These are phyloP conservation scores for Chironomus tepperi DNA, from an alignment of 1,140 invertebrate species.

Conservation along the genomic window DNA sequence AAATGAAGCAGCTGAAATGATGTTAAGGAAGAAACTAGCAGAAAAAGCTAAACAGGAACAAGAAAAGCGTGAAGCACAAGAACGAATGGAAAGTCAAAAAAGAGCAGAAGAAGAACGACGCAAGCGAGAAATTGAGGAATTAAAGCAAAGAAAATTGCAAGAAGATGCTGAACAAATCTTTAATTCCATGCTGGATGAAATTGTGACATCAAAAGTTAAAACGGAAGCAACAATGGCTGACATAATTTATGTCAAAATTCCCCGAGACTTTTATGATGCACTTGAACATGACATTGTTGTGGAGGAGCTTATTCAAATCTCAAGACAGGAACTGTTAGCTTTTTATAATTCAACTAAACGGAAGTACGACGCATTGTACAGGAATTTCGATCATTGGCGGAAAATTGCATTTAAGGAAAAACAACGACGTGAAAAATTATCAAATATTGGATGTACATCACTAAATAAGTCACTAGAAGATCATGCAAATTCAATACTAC, in stretches of 20 bases:
- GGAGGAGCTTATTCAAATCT: conserved; percentile 25
- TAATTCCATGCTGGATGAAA: not conserved
- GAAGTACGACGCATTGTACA: not conserved
- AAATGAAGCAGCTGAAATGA: conserved; percentile 27
- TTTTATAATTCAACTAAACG: not conserved
- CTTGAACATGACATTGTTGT: conserved; percentile 33
- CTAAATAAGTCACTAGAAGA: conserved; percentile 26
- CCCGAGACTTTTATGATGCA: conserved; percentile 37
- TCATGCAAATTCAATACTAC: conserved; percentile 35
- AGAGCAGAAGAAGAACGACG: conserved; percentile 36
- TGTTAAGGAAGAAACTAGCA: conserved; percentile 30
- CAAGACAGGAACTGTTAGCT: not conserved
- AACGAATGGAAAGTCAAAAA: not conserved
- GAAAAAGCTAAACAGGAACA: conserved; percentile 34
- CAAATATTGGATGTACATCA: not conserved
- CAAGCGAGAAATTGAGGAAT: conserved; percentile 33
- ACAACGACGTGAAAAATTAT: not conserved
- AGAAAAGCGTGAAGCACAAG: conserved; percentile 26
- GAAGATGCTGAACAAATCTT: conserved; percentile 36
- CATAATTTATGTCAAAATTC: conserved; percentile 31
- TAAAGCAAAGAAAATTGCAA: conserved; percentile 39
- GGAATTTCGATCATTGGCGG: not conserved
- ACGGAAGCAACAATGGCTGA: conserved; percentile 30
- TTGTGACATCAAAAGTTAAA: conserved; percentile 22
- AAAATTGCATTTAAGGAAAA: not conserved